A percentile compares a stretch with the other conserved stretches of the same genome.
These are phyloP conservation scores for Hylomyscus alleni DNA, from an alignment of 2,797 vertebrate genomes.

Conservation along the genomic window DNA sequence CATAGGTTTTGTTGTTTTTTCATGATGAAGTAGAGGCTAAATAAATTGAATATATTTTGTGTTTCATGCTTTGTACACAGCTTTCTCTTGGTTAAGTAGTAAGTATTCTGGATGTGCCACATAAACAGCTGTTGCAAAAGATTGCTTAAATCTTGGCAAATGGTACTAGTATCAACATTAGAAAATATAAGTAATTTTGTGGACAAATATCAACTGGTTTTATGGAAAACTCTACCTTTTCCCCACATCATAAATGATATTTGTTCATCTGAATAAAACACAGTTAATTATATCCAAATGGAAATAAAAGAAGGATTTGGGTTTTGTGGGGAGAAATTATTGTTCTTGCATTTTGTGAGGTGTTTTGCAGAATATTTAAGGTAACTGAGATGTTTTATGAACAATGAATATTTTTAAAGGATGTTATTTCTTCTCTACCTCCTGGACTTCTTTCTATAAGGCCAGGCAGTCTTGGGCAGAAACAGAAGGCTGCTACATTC, in stretches of 20 bases:
- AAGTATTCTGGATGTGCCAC: neutral
- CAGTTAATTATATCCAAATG: constrained; percentile 63
- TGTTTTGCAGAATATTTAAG: constrained; percentile 65
- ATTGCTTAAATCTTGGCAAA: constrained; percentile 24
- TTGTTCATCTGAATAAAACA: constrained; percentile 48
- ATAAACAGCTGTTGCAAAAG: constrained; percentile 36
- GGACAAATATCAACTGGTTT: constrained; percentile 55
- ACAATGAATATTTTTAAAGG: constrained; percentile 51
- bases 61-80: neutral
- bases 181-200: constrained; percentile 19
- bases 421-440: neutral
- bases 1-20: neutral
- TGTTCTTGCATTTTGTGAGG: constrained; percentile 1
- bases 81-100: neutral
- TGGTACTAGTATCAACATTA: constrained; percentile 13
- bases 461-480: constrained; percentile 30
- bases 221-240: constrained; percentile 29
- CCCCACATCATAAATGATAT: constrained; percentile 41
- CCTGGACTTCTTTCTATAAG: neutral
- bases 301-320: constrained; percentile 53
- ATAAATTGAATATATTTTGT: neutral
- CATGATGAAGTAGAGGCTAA: neutral
- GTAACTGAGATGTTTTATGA: constrained; percentile 49
- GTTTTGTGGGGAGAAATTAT: constrained; percentile 62
- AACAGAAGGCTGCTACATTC: neutral